These are phyloP conservation scores for Salarias fasciatus DNA, from an alignment of 2,797 vertebrate genomes.

Conservation along the genomic window DNA sequence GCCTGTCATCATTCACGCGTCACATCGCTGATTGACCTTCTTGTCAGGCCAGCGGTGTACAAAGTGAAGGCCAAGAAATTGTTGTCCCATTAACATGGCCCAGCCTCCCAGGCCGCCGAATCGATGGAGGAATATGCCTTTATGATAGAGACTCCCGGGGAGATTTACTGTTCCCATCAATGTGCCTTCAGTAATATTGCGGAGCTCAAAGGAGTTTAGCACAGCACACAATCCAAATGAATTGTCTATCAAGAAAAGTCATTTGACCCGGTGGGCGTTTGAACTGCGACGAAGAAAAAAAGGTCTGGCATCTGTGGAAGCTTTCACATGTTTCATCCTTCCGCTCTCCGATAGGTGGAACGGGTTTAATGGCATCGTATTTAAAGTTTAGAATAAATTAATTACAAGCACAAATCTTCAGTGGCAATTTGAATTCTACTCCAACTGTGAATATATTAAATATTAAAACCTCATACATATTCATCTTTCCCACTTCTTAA, in stretches of 20 bases:
- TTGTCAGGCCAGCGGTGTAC: constrained; percentile 19
- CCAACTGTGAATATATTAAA: background rate
- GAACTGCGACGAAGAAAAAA: constrained; percentile 39
- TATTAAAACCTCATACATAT: constrained; percentile 8
- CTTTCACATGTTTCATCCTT: background rate
- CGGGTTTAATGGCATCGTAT: background rate
- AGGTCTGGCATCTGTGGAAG: constrained; percentile 23
- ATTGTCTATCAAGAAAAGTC: constrained; percentile 51
- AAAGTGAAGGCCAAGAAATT: constrained; percentile 33
- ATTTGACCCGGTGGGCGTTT: constrained; percentile 38
- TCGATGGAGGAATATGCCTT: constrained; percentile 45
- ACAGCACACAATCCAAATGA: constrained; percentile 46
- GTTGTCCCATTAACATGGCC: constrained; percentile 24
- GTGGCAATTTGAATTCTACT: constrained; percentile 3
- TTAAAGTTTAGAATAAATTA: background rate
- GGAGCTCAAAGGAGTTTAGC: constrained; percentile 44
- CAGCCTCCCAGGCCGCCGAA: constrained; percentile 9
- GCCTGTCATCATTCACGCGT: constrained; percentile 32
- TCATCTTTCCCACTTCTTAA: background rate
- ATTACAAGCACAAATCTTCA: constrained; percentile 11
- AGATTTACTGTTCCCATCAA: constrained; percentile 62
- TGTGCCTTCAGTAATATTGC: constrained; percentile 54
- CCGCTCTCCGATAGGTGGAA: background rate
- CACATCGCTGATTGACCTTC: constrained; percentile 41
- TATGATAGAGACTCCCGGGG: constrained; percentile 25